These are phyloP conservation scores for Campylomormyrus tamandua DNA, from an alignment of 2,113 vertebrate genomes.

Conservation along the genomic window DNA sequence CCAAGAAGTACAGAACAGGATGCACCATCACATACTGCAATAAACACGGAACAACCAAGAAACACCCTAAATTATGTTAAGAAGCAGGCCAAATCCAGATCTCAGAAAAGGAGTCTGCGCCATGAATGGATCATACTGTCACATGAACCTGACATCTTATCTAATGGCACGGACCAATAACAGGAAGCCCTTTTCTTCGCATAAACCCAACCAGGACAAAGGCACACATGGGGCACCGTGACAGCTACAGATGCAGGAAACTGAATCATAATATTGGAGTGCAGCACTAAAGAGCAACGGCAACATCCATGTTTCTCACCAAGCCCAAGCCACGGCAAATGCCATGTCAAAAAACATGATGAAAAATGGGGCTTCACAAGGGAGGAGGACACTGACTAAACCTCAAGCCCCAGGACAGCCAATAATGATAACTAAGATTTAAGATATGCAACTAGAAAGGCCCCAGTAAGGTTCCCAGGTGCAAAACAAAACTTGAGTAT, in stretches of 20 bases:
- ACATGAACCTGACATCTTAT: constrained; percentile 16
- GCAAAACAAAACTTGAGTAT: neutral
- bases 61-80: neutral
- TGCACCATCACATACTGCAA: neutral
- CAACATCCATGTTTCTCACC: neutral
- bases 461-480: neutral
- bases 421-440: neutral
- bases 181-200: constrained; percentile 25
- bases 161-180: constrained; percentile 17
- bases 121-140: neutral
- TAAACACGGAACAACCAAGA: neutral
- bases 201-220: constrained; percentile 37
- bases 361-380: neutral
- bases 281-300: neutral
- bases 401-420: neutral
- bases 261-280: neutral
- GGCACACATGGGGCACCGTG: neutral
- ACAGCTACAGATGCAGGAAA: constrained; percentile 18
- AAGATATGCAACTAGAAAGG: neutral
- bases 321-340: too few species aligned
- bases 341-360: neutral
- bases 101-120: neutral
- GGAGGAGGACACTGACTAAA: neutral
- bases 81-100: neutral
- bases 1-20: neutral